Base-by-base conservation (phyloP, 2,113 vertebrate genomes). In the Corythornis madagascariensis region DNA sequence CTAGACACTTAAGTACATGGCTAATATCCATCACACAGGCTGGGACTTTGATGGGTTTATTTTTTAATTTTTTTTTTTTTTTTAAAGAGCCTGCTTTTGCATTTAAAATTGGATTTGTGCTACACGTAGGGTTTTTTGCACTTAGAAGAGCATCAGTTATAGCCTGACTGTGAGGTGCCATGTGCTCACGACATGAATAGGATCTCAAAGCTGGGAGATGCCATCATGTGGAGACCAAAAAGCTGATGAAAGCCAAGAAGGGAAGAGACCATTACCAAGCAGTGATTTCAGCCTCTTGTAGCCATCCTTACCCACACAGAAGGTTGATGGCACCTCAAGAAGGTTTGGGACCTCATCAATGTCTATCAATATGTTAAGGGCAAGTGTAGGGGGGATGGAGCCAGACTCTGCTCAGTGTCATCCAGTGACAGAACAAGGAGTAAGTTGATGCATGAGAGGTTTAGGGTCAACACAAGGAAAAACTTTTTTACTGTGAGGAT, bases 91-190 rank as follows among this genome's bases (percentile, higher is more conserved):
- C 21, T 22, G 3, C 33, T 73, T 78, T 83, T 61, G 33, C 60
- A 63, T 94, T 96, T 87, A 18, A 67, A 85, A 56, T 64, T 10
- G 9, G 45, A n/a, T 93, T 89, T 91, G 71, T 83, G 52, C 55
- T 89, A 50, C 79, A 79, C 12, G 1, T 16, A 57, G 40, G 50
- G 50, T 59, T 86, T 66, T 86, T 66, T 76, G 66, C 67, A 52
- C 50, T 42, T 59, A 13, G 29, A 24, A 63, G 35, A 88, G 24
- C 55, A 43, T n/a, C 60, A 38, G 47, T 43, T 1, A 0, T 11
- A 21, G 29, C 74, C 64, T 89, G 78, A 50, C 59, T 14, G 7
- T 1, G 2, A 79, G 38, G 42, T 79, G 57, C 78, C 1, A 0
- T 5, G 33, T 67, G 59, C 64, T 91, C 45, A 4, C 29, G 0